phyloP scores from a whole-genome alignment of 2,888 invertebrate genomes.

The Auanema sp. region DNA sequence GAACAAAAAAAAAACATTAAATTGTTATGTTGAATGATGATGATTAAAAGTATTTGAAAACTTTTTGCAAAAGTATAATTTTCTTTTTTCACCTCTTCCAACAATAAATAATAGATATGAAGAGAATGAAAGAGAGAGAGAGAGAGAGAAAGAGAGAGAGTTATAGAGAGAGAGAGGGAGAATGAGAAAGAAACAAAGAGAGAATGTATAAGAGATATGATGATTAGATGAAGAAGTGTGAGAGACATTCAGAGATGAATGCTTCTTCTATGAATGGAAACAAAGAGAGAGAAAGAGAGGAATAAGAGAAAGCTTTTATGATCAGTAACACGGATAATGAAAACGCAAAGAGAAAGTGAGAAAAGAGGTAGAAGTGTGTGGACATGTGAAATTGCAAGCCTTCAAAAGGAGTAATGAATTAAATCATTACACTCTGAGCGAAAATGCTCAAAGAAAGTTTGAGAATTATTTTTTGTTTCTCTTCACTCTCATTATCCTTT shows the following conservation, averaged over 20 bases:
- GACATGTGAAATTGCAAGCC: background rate
- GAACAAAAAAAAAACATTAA: conserved; percentile 1
- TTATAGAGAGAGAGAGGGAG: conserved; percentile 3
- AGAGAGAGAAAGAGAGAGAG: conserved; percentile 12
- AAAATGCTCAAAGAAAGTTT: no score
- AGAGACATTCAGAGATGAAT: background rate
- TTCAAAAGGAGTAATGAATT: background rate
- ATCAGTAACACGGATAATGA: background rate
- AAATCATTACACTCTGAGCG: conserved; percentile 4
- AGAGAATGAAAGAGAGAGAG: conserved; percentile 13
- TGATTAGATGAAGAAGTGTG: no score
- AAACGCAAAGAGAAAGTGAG: background rate
- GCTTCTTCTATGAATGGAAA: background rate
- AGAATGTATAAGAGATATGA: background rate
- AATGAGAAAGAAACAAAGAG: conserved; percentile 12
- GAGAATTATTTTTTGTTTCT: conserved; percentile 1
- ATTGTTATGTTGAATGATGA: conserved; percentile 5
- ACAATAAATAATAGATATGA: conserved; percentile 11
- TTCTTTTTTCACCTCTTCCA: background rate
- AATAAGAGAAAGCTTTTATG: no score
- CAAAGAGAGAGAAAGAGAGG: background rate
- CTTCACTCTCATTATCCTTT: background rate
- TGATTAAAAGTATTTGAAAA: conserved; percentile 5
- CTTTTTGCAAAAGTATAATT: background rate
- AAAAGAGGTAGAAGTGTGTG: background rate